Base-by-base conservation (phyloP, 2,888 invertebrate species). In the Epinotia demarniana region DNA sequence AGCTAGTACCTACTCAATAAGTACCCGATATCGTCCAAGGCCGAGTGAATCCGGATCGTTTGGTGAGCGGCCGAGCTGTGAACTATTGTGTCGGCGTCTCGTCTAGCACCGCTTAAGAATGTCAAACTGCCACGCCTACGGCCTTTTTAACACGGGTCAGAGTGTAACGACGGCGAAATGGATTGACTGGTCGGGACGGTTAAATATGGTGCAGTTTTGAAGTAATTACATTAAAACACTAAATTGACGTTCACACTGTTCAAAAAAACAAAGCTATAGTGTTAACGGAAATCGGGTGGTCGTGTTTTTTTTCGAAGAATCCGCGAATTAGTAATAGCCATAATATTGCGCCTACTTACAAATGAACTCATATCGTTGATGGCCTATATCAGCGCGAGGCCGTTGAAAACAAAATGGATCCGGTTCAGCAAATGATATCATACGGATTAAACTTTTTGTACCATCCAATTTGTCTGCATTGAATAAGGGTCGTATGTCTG, bases 1-100 rank as follows among this genome's bases (percentile, higher is more conserved):
- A 61, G 53, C 66, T 55, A 27, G 61, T 55, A 78, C 75, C 77
- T 55, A 78, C 75, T 77, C 85, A 83, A 88, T 88, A 89, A 84
- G 81, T 68, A 68, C 43, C 58, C 68, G 58, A 85, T 90, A 87
- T 90, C 84, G 88, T 85, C 87, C 93, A 93, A 93, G 93, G 93
- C 87, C 90, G 77, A 67, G 80, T 82, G 82, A 82, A 88, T 88
- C 92, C 93, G 92, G 91, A 91, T 91, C 84, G 89, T 80, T 77
- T 76, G 82, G 91, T 89, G 90, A 93, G 84, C 83, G 91, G 88
- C 75, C 90, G 90, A 91, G 90, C 93, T 92, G 90, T 93, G 93
- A 93, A 93, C 92, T 92, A 91, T 90, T 89, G 86, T 87, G 83
- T 88, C 81, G 82, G 66, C 39, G 55, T 73, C 67, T 73, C 73